A percentile compares a stretch with the other conserved stretches of the same genome.
phyloP scores from a whole-genome alignment of 2,113 vertebrate species.

The Carollia perspicillata region DNA sequence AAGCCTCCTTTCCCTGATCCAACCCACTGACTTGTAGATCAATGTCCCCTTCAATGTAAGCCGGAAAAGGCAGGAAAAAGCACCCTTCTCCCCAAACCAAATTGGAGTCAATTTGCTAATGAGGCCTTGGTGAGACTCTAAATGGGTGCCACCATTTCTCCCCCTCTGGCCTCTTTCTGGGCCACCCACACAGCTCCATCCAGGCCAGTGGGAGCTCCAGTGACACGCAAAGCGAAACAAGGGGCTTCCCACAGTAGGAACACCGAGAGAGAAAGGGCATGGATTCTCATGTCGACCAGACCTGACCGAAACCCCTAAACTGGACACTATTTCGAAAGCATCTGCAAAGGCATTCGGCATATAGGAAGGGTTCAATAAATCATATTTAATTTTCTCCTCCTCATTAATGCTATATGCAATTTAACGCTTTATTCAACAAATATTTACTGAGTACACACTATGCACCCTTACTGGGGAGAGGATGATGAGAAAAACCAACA shows the following conservation, averaged over 20 bases:
- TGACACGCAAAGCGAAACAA: background rate
- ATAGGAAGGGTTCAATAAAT: background rate
- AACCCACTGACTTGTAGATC: conserved; percentile 67
- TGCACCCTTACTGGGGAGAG: background rate
- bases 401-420: background rate
- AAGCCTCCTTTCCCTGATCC: conserved; percentile 49
- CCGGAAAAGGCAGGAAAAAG: conserved; percentile 54
- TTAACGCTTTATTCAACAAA: background rate
- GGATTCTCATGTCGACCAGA: background rate
- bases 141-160: conserved; percentile 39
- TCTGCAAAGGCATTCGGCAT: background rate
- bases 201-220: background rate
- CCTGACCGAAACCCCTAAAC: background rate
- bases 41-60: conserved; percentile 65
- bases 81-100: background rate
- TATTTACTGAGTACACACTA: background rate
- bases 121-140: conserved; percentile 40
- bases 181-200: conserved; percentile 55
- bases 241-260: background rate
- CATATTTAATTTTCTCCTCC: background rate
- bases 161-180: background rate
- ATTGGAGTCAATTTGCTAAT: conserved; percentile 64
- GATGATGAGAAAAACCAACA: background rate
- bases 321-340: background rate
- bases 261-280: background rate